Conservation (phyloP, 2,113 vertebrate species). For the Corydoras sp. region DNA sequence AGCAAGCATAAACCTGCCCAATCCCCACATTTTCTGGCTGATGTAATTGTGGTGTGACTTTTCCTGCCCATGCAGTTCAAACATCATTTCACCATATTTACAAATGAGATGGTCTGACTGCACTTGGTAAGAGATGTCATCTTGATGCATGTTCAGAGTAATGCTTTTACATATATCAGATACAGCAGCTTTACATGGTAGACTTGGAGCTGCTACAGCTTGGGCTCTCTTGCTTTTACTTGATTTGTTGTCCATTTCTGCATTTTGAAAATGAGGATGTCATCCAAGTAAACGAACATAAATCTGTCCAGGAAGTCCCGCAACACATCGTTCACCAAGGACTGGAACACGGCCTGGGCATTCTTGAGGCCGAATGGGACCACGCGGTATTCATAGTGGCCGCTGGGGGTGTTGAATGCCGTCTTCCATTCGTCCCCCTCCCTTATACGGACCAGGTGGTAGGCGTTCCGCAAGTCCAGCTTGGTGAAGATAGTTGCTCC, state of each 20-base stretch:
- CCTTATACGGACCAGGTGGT: no score
- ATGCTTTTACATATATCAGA: background rate
- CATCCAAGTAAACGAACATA: no score
- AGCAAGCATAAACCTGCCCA: slow-evolving; percentile 22
- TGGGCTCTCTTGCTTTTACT: background rate
- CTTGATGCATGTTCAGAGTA: background rate
- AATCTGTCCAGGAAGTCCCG: no score
- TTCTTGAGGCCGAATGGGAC: no score
- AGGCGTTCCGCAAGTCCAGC: no score
- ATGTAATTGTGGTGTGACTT: slow-evolving; percentile 6
- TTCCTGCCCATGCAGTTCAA: slow-evolving; percentile 4
- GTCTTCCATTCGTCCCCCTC: no score
- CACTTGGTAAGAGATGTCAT: background rate
- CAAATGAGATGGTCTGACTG: background rate
- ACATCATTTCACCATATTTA: slow-evolving; percentile 14
- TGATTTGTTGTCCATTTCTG: background rate
- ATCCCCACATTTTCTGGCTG: slow-evolving; percentile 5
- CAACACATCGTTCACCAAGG: no score
- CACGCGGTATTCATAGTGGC: no score
- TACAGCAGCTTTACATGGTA: background rate
- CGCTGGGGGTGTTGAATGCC: no score
- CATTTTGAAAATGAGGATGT: no score
- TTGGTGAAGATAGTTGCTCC: no score
- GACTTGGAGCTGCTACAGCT: background rate
- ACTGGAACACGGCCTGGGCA: no score